Evolutionary conservation across 2,888 invertebrate genomes (phyloP).

Genomic region (Brachylomia viminalis): DNA sequence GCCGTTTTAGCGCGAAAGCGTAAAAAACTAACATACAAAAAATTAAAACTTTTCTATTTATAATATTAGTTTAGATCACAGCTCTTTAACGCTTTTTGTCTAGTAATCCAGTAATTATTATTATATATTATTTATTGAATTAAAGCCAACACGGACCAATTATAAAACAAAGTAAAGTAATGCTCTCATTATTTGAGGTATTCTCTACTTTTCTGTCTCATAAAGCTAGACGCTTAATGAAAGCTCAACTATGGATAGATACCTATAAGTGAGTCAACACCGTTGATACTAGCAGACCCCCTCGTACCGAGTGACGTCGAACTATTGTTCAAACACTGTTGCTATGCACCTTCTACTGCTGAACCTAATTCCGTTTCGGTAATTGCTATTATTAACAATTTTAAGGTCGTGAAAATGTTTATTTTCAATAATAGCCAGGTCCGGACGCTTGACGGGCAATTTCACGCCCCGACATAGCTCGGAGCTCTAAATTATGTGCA

Average conservation of each 20-base stretch:
- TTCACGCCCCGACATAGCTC: constrained; percentile 50
- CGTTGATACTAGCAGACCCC: neutral
- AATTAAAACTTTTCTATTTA: neutral
- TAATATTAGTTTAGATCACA: neutral
- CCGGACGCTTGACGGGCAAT: constrained; percentile 57
- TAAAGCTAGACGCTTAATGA: neutral
- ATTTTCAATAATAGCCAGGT: constrained; percentile 52
- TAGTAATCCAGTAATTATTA: neutral
- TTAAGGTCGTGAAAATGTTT: constrained; percentile 67
- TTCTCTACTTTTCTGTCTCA: neutral
- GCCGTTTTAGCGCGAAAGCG: neutral
- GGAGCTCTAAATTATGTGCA: constrained; percentile 47
- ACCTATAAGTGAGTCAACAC: neutral
- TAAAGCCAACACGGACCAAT: no score
- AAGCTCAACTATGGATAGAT: neutral
- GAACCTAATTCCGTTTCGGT: constrained; percentile 44
- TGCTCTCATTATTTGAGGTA: neutral
- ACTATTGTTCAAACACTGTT: constrained; percentile 25
- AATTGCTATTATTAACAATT: constrained; percentile 66
- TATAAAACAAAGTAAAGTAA: no score
- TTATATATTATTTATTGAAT: no score
- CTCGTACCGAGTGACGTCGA: neutral
- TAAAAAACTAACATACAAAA: neutral
- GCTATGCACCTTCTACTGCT: constrained; percentile 18
- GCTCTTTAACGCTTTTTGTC: neutral